These are phyloP conservation scores for Indri indri DNA, from an alignment of 2,113 vertebrate species.

Conservation along the genomic window DNA sequence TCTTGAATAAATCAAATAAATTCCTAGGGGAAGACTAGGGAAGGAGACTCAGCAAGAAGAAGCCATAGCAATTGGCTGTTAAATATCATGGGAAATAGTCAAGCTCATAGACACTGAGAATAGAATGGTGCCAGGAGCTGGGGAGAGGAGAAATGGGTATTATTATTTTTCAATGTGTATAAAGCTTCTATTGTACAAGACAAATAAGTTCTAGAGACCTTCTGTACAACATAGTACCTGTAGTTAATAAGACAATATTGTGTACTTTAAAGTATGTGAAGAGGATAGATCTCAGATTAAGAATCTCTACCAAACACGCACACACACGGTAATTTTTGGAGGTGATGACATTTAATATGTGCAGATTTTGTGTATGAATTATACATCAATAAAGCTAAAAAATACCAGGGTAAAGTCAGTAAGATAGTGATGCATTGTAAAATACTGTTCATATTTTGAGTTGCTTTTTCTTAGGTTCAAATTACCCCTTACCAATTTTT, in stretches of 20 bases:
- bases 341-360: not conserved
- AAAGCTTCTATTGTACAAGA: accelerated
- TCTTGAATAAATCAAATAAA: not conserved
- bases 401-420: not conserved
- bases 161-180: not conserved
- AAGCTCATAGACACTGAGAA: not conserved
- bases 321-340: not conserved
- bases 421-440: not conserved
- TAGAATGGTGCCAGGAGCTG: not conserved
- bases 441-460: not conserved
- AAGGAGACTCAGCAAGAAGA: not conserved
- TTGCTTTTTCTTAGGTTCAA: not conserved
- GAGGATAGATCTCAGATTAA: accelerated
- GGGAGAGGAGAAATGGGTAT: not conserved
- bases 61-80: not conserved
- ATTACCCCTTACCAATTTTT: not conserved
- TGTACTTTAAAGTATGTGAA: not conserved
- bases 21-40: not conserved
- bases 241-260: not conserved
- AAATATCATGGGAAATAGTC: not conserved
- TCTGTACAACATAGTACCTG: not conserved
- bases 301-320: not conserved
- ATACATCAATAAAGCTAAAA: not conserved
- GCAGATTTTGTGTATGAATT: accelerated
- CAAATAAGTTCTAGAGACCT: no score